Conservation (phyloP, 2,113 vertebrate species). For the Brachyistius frenatus region DNA sequence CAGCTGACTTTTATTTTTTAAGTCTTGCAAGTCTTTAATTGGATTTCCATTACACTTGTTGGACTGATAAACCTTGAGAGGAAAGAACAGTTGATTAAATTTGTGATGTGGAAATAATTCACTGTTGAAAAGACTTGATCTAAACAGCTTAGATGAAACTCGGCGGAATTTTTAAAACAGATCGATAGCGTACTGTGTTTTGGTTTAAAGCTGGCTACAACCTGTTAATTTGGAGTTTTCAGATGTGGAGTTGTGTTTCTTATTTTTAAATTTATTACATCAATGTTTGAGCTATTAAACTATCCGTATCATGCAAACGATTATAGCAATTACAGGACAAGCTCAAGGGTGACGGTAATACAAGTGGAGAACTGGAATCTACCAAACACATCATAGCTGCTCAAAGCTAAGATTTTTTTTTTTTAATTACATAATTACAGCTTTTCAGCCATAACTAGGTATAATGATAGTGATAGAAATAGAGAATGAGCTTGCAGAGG, state of each 20-base stretch:
- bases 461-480: background rate
- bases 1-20: constrained; percentile 12
- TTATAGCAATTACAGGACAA: background rate
- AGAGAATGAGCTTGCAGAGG: constrained; percentile 4
- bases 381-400: background rate
- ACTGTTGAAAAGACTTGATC: background rate
- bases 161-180: background rate
- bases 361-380: too few relatives aligned
- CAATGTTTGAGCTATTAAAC: background rate
- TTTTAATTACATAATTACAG: background rate
- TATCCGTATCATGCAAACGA: background rate
- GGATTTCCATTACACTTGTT: constrained; percentile 27
- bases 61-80: constrained; percentile 22
- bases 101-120: constrained; percentile 18
- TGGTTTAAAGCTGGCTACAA: background rate
- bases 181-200: background rate
- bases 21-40: constrained; percentile 31
- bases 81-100: constrained; percentile 13
- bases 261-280: too few relatives aligned
- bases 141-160: background rate
- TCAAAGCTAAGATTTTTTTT: background rate
- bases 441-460: background rate
- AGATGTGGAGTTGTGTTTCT: background rate
- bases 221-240: background rate
- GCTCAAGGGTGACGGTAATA: background rate